Base-by-base conservation (phyloP, 2,888 invertebrate species). In the Lissocephala sabroskyi region DNA sequence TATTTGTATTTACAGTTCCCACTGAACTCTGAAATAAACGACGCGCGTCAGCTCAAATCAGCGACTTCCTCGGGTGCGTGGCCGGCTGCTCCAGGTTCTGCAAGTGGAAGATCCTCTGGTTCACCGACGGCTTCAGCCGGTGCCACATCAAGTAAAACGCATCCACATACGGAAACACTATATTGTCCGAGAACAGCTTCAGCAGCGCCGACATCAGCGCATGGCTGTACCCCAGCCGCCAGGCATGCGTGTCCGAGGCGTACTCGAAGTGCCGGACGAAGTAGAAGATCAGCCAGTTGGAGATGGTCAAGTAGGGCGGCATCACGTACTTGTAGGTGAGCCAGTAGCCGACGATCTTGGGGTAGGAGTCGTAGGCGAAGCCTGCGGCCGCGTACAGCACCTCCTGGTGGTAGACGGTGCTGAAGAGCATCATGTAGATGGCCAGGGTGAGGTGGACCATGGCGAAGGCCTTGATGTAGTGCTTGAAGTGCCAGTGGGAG, bases 241-340 rank as follows among this genome's bases (percentile, higher is more conserved):
- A 37, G 3, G 41, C 39, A 16, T 45, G 19, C 3, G 4, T 19
- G 47, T 71, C 71, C 1, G 76, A 75, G 0, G 33, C 3, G 13
- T 41, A 62, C 30, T 71, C 67, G 9, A 56, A 56, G 4, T 16
- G 42, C 0, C 59, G 64, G n/a, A 54, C 4, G 1, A 45, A 3
- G 7, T 35, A 66, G 10, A 40, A 75, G 1, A 75, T 10, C 0
- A 65, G 33, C 59, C 67, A 65, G 7, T 51, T 59, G 6, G 45
- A 44, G 0, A 75, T 26, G 1, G 61, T 63, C 1, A 58, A 29
- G 39, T 56, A 61, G 0, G 51, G 6, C 0, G 61, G 56, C 66
- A 71, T 54, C 1, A 66, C 45, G 17, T 70, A 71, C 32, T 66
- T 70, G 11, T 62, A 75, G 0, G 66, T 59, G 41, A 71, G 40